Evolutionary conservation across 2,888 invertebrate genomes (phyloP), one percentile per base, ranked within the genome.

Genomic region (Platynereis dumerilii): DNA sequence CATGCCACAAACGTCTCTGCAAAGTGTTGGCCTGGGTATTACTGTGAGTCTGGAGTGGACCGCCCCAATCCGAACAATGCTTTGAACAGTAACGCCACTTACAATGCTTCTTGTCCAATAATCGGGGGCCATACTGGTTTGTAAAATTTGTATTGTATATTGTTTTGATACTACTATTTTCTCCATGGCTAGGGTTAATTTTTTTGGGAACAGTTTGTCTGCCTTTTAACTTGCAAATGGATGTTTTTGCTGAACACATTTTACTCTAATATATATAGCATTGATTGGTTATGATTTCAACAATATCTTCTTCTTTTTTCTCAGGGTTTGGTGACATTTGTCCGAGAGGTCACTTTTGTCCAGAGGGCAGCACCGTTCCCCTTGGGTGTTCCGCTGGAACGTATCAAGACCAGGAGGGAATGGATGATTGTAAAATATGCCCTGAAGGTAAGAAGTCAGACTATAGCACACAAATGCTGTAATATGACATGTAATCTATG

Each of bases 251-350:
- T n/a, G n/a, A n/a, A n/a, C n/a, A n/a, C n/a, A n/a, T n/a, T n/a
- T n/a, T n/a, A n/a, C n/a, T n/a, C n/a, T n/a, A n/a, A n/a, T n/a
- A n/a, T n/a, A n/a, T n/a, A n/a, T n/a, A n/a, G n/a, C n/a, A n/a
- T n/a, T n/a, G n/a, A n/a, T n/a, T n/a, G n/a, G n/a, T n/a, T n/a
- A n/a, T n/a, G n/a, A n/a, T n/a, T n/a, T n/a, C n/a, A n/a, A n/a
- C n/a, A n/a, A n/a, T n/a, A n/a, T n/a, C n/a, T n/a, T n/a, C n/a
- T n/a, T n/a, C n/a, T n/a, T n/a, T n/a, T n/a, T n/a, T n/a, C n/a
- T n/a, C n/a, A 77, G 80, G 81, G n/a, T 75, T 72, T 67, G 82
- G 82, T 2, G 78, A 78, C 59, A 71, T 80, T 2, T 82, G 82
- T 70, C 81, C 82, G 10, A 64, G 66, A 1, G 82, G 82, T 2